Conservation (phyloP, 2,888 invertebrate species). For the Drosophila kokeensis region DNA sequence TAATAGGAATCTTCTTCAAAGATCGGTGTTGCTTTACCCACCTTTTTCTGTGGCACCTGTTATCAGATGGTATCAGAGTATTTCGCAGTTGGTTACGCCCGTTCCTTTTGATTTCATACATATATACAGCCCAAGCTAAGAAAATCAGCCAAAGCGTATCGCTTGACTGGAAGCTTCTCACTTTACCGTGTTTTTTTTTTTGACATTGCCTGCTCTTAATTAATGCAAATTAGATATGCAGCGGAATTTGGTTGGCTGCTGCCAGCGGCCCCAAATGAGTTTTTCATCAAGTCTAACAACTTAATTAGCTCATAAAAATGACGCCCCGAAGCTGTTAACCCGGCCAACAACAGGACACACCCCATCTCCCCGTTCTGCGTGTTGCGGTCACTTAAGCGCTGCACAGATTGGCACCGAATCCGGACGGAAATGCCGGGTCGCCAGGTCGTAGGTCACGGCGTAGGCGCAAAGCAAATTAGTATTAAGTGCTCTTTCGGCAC, state of each 20-base stretch:
- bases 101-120: too few species aligned
- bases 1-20: too few species aligned
- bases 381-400: slow-evolving; percentile 78
- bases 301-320: slow-evolving; percentile 81
- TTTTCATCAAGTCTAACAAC: slow-evolving; percentile 81
- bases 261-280: slow-evolving; percentile 65
- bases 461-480: slow-evolving; percentile 81
- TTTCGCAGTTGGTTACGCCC: too few species aligned
- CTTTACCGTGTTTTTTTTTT: not conserved
- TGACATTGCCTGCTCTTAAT: slow-evolving; percentile 53
- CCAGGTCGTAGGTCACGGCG: slow-evolving; percentile 77
- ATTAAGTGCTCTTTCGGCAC: slow-evolving; percentile 80
- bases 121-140: too few species aligned
- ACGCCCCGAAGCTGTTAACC: slow-evolving; percentile 75
- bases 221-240: slow-evolving; percentile 79
- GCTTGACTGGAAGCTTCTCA: not conserved
- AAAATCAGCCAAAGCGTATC: too few species aligned
- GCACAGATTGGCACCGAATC: slow-evolving; percentile 72
- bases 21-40: too few species aligned
- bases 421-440: slow-evolving; percentile 56
- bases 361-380: slow-evolving; percentile 55
- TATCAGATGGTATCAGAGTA: too few species aligned
- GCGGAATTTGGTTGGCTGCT: slow-evolving; percentile 38
- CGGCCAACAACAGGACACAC: slow-evolving; percentile 39
- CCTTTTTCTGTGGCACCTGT: too few species aligned